Conservation (phyloP, 2,113 vertebrate genomes). For the Tupaia tana region DNA sequence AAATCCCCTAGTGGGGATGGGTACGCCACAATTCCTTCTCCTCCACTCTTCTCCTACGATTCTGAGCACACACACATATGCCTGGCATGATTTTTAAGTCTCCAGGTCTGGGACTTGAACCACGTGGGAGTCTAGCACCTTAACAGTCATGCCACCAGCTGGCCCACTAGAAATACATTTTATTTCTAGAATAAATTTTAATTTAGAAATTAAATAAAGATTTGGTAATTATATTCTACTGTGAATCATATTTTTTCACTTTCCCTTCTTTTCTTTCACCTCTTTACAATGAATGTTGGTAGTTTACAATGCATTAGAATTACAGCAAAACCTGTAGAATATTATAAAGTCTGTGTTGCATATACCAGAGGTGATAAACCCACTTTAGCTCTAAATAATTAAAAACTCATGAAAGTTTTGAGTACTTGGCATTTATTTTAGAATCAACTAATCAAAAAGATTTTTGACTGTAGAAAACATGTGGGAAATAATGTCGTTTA, state of each 20-base stretch:
- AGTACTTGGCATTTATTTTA: conserved; percentile 55
- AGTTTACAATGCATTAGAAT: background rate
- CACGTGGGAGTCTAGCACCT: too few relatives aligned
- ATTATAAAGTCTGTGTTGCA: conserved; percentile 9
- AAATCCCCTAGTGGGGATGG: too few relatives aligned
- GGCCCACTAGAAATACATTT: background rate
- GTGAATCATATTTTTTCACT: conserved; percentile 23
- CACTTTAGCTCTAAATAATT: conserved; percentile 54
- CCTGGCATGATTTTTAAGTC: too few relatives aligned
- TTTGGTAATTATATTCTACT: conserved; percentile 46
- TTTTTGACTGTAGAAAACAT: conserved; percentile 46
- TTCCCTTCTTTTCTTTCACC: background rate
- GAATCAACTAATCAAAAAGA: conserved; percentile 30
- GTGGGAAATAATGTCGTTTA: conserved; percentile 37
- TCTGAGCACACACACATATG: too few relatives aligned
- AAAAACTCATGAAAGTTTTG: conserved; percentile 19
- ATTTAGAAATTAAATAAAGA: conserved; percentile 20
- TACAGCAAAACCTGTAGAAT: conserved; percentile 42
- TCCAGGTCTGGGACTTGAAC: too few relatives aligned
- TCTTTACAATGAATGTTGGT: conserved; percentile 43
- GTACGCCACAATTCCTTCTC: too few relatives aligned
- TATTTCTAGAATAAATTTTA: conserved; percentile 54
- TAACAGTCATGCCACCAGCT: too few relatives aligned
- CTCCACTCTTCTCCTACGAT: too few relatives aligned
- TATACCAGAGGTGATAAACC: background rate